Percentiles rank a stretch among this genome's conserved stretches.
Evolutionary conservation across 2,888 invertebrate genomes (phyloP).

Genomic region (Actias luna): DNA sequence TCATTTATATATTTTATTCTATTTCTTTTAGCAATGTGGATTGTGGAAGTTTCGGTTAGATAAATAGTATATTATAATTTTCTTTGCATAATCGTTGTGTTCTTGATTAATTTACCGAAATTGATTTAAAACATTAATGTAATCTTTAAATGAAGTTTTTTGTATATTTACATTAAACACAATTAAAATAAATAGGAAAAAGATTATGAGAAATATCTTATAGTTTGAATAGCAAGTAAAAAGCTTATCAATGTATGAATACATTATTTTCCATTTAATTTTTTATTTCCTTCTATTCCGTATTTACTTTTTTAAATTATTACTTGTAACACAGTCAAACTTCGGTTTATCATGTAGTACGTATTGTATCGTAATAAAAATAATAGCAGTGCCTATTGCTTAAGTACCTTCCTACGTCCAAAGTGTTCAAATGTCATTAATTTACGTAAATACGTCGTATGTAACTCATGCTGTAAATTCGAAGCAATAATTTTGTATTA

Average conservation of each 20-base stretch:
- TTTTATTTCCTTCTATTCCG: no score
- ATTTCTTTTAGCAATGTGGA: neutral
- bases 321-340: no score
- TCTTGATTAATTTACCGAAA: neutral
- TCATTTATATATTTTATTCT: neutral
- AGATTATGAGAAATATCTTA: no score
- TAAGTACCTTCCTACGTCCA: constrained; percentile 20
- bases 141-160: no score
- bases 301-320: no score
- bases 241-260: no score
- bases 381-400: constrained; percentile 38
- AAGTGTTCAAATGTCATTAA: constrained; percentile 17
- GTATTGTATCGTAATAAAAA: neutral
- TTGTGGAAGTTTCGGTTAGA: no score
- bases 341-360: neutral
- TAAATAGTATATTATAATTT: neutral
- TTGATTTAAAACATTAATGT: neutral
- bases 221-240: no score
- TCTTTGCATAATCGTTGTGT: neutral
- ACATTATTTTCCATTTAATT: no score
- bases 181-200: no score
- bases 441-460: constrained; percentile 7
- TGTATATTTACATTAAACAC: neutral
- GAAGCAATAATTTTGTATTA: constrained; percentile 45
- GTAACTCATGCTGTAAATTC: constrained; percentile 22